These are phyloP conservation scores for Phalacrocorax brasilianus DNA, from an alignment of 2,113 vertebrate species.

Conservation along the genomic window DNA sequence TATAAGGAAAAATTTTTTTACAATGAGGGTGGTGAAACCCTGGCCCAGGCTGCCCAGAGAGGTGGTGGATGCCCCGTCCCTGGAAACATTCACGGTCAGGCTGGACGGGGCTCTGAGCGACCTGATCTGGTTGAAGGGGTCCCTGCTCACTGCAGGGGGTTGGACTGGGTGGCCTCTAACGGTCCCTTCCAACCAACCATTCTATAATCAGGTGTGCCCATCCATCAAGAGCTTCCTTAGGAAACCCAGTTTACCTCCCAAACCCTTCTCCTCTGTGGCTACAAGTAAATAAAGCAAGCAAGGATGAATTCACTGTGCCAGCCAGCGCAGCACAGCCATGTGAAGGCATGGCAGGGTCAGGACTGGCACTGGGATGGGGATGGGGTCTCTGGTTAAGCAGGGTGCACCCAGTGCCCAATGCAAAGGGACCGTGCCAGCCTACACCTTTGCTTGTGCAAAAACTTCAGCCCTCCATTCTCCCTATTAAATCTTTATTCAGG, in stretches of 20 bases:
- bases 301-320: not conserved
- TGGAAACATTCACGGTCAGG: too few species aligned
- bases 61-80: too few species aligned
- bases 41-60: too few species aligned
- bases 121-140: too few species aligned
- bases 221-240: not conserved
- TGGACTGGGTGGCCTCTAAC: too few species aligned
- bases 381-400: not conserved
- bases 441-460: not conserved
- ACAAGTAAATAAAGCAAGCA: not conserved
- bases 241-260: not conserved
- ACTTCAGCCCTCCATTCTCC: not conserved
- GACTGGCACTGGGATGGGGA: not conserved
- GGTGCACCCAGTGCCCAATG: too few species aligned
- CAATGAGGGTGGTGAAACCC: too few species aligned
- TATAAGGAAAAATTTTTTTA: too few species aligned
- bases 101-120: too few species aligned
- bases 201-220: too few species aligned
- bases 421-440: not conserved
- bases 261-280: not conserved
- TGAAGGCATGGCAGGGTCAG: not conserved
- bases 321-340: not conserved
- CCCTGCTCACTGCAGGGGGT: too few species aligned
- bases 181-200: too few species aligned
- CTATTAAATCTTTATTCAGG: not conserved